Conservation (phyloP, 2,888 invertebrate genomes). For the Cremastinae sp. region DNA sequence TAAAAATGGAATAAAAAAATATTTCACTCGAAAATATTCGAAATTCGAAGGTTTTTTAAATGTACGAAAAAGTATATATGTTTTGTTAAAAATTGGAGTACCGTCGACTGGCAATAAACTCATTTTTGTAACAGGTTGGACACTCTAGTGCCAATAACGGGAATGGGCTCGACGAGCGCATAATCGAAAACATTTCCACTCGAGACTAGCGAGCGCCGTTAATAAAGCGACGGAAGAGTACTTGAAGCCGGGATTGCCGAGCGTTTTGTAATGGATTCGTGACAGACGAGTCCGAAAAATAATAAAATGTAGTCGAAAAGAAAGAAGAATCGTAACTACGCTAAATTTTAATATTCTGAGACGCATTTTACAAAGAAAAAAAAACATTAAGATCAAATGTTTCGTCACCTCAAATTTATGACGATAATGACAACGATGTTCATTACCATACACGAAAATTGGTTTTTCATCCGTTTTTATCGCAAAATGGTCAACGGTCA, state of each 20-base stretch:
- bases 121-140: conserved; percentile 23
- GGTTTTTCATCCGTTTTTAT: conserved; percentile 50
- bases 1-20: background rate
- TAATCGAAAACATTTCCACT: conserved; percentile 53
- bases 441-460: conserved; percentile 53
- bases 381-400: background rate
- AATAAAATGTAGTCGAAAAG: background rate
- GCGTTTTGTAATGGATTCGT: conserved; percentile 5
- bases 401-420: background rate
- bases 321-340: background rate
- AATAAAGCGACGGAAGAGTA: background rate
- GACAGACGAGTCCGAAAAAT: background rate
- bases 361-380: background rate
- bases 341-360: background rate
- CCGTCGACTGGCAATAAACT: background rate
- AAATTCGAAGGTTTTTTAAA: no score
- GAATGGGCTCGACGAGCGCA: conserved; percentile 46
- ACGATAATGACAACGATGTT: conserved; percentile 62
- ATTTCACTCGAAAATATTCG: no score
- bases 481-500: conserved; percentile 1
- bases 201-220: conserved; percentile 20
- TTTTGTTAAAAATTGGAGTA: background rate
- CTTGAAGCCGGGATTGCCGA: conserved; percentile 1
- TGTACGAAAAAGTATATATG: no score
- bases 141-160: conserved; percentile 37